Conservation (phyloP, 1,140 invertebrate species). For the Diploscapter pachys region DNA sequence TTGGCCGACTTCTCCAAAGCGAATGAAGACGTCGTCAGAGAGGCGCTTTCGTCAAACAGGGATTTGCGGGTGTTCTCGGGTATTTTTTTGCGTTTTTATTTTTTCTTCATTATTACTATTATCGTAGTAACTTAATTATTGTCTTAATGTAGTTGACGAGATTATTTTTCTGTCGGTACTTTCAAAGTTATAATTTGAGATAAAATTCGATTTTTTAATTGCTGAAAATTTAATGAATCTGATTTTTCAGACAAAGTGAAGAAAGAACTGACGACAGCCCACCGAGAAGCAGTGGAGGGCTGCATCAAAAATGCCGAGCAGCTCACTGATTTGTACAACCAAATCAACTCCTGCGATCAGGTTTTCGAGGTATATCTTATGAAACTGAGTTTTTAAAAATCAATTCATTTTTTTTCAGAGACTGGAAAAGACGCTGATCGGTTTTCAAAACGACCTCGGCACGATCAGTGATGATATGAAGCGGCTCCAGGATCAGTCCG, state of each 20-base stretch:
- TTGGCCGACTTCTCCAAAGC: constrained; percentile 34
- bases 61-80: constrained; percentile 80
- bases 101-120: not conserved
- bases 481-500: constrained; percentile 86
- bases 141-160: no score
- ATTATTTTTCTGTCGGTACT: no score
- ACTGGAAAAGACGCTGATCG: constrained; percentile 90
- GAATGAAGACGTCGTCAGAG: constrained; percentile 86
- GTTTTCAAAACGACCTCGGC: constrained; percentile 87
- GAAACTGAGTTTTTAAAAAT: constrained; percentile 14
- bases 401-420: constrained; percentile 65
- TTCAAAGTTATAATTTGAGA: no score
- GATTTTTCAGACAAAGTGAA: constrained; percentile 78
- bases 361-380: constrained; percentile 74
- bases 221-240: constrained; percentile 5
- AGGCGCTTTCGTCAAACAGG: constrained; percentile 79
- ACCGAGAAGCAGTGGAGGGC: constrained; percentile 89
- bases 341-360: constrained; percentile 89
- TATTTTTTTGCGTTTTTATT: not conserved
- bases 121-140: no score
- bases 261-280: constrained; percentile 79
- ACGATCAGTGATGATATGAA: constrained; percentile 96
- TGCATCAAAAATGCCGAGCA: constrained; percentile 92
- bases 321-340: constrained; percentile 86
- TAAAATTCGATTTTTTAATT: not conserved